A percentile compares a stretch with the other conserved stretches of the same genome.
phyloP scores from a whole-genome alignment of 1,140 invertebrate species.

The Cotesia chilonis region DNA sequence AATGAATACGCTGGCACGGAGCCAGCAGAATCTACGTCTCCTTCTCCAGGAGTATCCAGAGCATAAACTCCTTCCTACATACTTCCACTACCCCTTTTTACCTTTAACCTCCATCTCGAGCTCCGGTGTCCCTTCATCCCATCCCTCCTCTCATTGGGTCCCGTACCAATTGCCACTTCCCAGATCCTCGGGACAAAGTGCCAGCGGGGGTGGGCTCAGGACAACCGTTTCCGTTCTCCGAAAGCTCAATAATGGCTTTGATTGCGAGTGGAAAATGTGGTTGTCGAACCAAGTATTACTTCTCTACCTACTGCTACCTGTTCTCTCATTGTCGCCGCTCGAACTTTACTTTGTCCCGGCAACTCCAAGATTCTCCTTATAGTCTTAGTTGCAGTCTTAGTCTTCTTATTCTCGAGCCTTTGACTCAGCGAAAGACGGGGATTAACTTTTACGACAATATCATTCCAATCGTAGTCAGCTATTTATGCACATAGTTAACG shows the following conservation, averaged over 20 bases:
- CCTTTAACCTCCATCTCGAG: constrained; percentile 20
- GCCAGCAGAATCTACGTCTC: constrained; percentile 49
- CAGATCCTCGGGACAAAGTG: constrained; percentile 49
- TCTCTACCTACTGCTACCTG: constrained; percentile 17
- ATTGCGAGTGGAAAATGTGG: constrained; percentile 60
- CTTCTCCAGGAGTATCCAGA: constrained; percentile 26
- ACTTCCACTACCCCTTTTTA: not conserved
- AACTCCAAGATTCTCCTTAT: too few species aligned
- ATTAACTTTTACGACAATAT: not conserved
- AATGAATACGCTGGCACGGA: constrained; percentile 64
- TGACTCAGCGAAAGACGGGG: constrained; percentile 24
- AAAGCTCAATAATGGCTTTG: constrained; percentile 64
- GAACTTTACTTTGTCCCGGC: constrained; percentile 28
- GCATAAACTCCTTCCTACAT: constrained; percentile 11
- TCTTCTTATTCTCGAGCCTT: not conserved
- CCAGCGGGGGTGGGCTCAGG: constrained; percentile 45
- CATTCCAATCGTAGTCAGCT: too few species aligned
- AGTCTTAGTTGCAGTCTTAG: too few species aligned
- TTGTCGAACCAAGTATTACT: constrained; percentile 49
- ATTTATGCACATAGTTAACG: too few species aligned
- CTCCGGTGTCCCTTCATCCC: constrained; percentile 1
- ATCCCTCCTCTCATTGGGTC: constrained; percentile 39
- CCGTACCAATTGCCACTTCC: constrained; percentile 36
- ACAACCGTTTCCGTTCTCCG: constrained; percentile 23
- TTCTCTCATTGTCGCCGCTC: constrained; percentile 27